Conservation (phyloP, 1,140 invertebrate genomes). For the Zaprionus taronus region DNA sequence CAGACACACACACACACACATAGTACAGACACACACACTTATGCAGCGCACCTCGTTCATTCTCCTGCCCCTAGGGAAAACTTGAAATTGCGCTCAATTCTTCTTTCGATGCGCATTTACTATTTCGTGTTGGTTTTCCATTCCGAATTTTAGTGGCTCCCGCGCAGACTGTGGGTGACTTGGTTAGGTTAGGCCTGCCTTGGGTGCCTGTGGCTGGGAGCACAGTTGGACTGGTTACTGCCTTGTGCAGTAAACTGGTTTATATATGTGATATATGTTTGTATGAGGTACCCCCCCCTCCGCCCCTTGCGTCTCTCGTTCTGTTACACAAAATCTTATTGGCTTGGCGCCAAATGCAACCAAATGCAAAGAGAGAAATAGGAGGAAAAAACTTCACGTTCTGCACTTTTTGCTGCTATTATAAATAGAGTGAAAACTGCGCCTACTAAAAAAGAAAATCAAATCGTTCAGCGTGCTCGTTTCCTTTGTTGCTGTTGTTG, state of each 20-base stretch:
- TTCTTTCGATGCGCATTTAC: conserved; percentile 46
- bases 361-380: conserved; percentile 43
- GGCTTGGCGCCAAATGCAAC: conserved; percentile 65
- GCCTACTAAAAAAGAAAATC: conserved; percentile 44
- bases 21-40: conserved; percentile 1
- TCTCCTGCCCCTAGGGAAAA: conserved; percentile 31
- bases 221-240: conserved; percentile 58
- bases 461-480: conserved; percentile 18
- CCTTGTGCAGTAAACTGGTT: conserved; percentile 68
- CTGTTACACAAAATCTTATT: conserved; percentile 49
- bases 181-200: conserved; percentile 42
- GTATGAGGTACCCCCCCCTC: no score
- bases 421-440: conserved; percentile 76
- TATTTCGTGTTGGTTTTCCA: conserved; percentile 41
- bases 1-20: neutral
- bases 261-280: conserved; percentile 42
- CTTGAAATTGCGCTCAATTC: conserved; percentile 72
- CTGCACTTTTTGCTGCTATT: conserved; percentile 63
- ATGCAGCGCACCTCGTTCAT: neutral
- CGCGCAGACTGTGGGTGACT: conserved; percentile 34
- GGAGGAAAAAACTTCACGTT: conserved; percentile 59
- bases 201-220: conserved; percentile 17
- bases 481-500: neutral
- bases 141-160: conserved; percentile 62
- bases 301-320: neutral